phyloP scores from a whole-genome alignment of 2,113 vertebrate species.

The Macquaria ambigua region DNA sequence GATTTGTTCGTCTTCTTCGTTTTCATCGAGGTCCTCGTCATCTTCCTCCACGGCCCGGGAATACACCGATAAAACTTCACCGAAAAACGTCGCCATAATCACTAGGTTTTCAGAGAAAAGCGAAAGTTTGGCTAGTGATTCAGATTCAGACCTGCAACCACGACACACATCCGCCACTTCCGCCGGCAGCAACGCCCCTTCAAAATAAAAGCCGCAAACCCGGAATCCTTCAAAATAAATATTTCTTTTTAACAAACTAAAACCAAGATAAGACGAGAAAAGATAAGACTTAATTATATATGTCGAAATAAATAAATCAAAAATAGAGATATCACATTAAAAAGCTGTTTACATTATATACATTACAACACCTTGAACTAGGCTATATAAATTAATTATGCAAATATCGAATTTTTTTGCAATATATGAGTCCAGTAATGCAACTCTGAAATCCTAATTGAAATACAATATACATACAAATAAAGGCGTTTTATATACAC shows the following conservation, averaged over 20 bases:
- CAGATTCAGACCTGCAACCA: too few relatives aligned
- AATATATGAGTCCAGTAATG: background rate
- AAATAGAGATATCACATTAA: background rate
- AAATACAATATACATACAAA: background rate
- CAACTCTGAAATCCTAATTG: background rate
- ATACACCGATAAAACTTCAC: constrained; percentile 83
- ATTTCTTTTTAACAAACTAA: background rate
- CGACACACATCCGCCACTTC: constrained; percentile 30
- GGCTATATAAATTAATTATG: background rate
- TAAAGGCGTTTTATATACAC: background rate
- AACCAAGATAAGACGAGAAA: background rate
- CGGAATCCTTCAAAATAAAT: constrained; percentile 29
- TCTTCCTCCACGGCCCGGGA: constrained; percentile 86
- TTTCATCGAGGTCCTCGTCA: constrained; percentile 77
- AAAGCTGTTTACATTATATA: background rate
- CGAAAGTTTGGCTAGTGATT: constrained; percentile 40
- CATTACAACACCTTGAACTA: background rate
- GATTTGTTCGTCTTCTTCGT: constrained; percentile 84
- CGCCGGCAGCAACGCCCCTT: background rate
- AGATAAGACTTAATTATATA: background rate
- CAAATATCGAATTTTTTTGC: background rate
- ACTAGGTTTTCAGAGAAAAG: background rate
- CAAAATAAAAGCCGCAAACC: constrained; percentile 32
- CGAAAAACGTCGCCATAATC: constrained; percentile 86
- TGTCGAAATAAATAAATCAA: background rate